Evolutionary conservation across 2,888 invertebrate species (phyloP).

Genomic region (Tiliacea aurago): DNA sequence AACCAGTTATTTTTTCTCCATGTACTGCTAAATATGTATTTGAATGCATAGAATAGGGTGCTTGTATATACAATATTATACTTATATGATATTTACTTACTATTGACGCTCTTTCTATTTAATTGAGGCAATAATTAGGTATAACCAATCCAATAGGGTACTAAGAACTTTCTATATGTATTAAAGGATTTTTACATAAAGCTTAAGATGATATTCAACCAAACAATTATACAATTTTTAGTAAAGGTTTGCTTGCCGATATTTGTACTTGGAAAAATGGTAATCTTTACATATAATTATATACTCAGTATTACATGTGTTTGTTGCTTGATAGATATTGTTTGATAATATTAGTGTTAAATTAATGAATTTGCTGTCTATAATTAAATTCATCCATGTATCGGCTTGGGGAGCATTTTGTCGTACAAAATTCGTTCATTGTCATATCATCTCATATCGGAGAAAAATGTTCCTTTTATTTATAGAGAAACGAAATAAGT

Average conservation of each 20-base stretch:
- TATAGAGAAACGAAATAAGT: slow-evolving; percentile 55
- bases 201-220: slow-evolving; percentile 74
- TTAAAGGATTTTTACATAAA: slow-evolving; percentile 79
- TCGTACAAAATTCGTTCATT: slow-evolving; percentile 87
- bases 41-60: slow-evolving; percentile 72
- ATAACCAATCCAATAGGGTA: slow-evolving; percentile 74
- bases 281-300: slow-evolving; percentile 65
- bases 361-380: slow-evolving; percentile 60
- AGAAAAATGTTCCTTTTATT: slow-evolving; percentile 68
- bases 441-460: slow-evolving; percentile 89
- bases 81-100: slow-evolving; percentile 68
- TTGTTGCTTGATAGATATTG: slow-evolving; percentile 65
- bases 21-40: slow-evolving; percentile 61
- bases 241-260: slow-evolving; percentile 74
- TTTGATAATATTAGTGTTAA: slow-evolving; percentile 59
- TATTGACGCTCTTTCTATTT: slow-evolving; percentile 75
- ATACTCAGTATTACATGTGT: slow-evolving; percentile 75
- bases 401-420: slow-evolving; percentile 71
- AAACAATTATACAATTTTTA: slow-evolving; percentile 73
- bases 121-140: slow-evolving; percentile 84
- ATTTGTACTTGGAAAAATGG: slow-evolving; percentile 72
- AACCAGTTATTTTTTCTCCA: slow-evolving; percentile 61
- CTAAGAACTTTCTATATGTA: slow-evolving; percentile 75
- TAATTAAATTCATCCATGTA: slow-evolving; percentile 48
- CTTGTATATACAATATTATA: slow-evolving; percentile 71